These are phyloP conservation scores for Tupiocoris notatus DNA, from an alignment of 2,888 invertebrate species.

Conservation along the genomic window DNA sequence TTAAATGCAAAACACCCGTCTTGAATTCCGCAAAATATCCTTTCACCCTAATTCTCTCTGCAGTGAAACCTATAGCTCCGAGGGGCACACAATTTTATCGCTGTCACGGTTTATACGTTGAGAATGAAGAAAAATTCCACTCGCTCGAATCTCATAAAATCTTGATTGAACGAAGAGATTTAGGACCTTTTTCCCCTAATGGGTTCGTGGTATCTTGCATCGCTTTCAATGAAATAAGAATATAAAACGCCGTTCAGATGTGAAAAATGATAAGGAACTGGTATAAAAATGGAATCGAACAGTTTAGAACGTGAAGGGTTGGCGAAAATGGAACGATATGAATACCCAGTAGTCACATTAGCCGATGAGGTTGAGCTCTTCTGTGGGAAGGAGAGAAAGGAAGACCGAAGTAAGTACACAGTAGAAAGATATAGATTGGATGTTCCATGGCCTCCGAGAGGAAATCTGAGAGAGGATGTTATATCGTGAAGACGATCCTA, in stretches of 20 bases:
- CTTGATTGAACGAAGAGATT: constrained; percentile 25
- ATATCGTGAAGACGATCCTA: constrained; percentile 30
- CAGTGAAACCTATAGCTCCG: background rate
- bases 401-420: constrained; percentile 4
- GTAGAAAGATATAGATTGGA: constrained; percentile 31
- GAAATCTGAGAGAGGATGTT: constrained; percentile 8
- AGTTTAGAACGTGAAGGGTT: constrained; percentile 7
- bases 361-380: constrained; percentile 34
- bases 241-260: constrained; percentile 15
- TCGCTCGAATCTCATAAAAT: constrained; percentile 17
- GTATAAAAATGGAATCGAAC: constrained; percentile 2
- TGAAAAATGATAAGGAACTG: constrained; percentile 26
- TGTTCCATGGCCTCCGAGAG: constrained; percentile 20
- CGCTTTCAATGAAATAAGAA: background rate
- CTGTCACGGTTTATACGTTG: background rate
- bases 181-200: constrained; percentile 32
- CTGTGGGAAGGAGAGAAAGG: background rate
- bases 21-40: no score
- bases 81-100: background rate
- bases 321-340: constrained; percentile 24
- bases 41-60: no score
- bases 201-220: constrained; percentile 5
- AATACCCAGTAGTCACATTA: constrained; percentile 38
- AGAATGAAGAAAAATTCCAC: constrained; percentile 18
- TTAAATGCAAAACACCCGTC: no score